Evolutionary conservation across 2,113 vertebrate genomes (phyloP).

Genomic region (Blennius ocellaris): DNA sequence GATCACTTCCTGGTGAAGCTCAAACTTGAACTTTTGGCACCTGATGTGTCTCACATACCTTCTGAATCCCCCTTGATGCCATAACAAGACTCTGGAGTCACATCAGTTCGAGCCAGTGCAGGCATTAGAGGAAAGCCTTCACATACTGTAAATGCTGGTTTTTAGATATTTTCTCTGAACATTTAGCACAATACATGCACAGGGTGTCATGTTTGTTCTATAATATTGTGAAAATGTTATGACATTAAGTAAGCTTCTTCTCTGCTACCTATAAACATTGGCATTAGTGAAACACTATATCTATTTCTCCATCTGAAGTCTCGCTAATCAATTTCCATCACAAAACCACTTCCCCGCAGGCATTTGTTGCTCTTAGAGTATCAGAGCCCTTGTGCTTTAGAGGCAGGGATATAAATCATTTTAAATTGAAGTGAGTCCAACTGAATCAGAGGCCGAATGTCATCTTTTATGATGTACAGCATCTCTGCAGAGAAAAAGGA

Average conservation of each 20-base stretch:
- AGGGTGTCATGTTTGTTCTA: too few species aligned
- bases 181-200: too few species aligned
- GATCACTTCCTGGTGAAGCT: too few species aligned
- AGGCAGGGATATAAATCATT: constrained; percentile 36
- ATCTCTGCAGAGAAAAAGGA: constrained; percentile 20
- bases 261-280: constrained; percentile 6
- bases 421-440: constrained; percentile 42
- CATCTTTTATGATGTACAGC: constrained; percentile 34
- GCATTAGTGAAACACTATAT: constrained; percentile 20
- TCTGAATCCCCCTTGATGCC: too few species aligned
- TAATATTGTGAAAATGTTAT: neutral
- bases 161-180: too few species aligned
- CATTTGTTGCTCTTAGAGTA: constrained; percentile 46
- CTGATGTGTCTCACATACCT: too few species aligned
- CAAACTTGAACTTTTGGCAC: too few species aligned
- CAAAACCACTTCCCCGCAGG: constrained; percentile 27
- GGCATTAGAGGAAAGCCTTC: too few species aligned
- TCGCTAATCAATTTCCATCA: constrained; percentile 57
- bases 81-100: too few species aligned
- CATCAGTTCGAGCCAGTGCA: too few species aligned
- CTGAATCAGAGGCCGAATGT: constrained; percentile 50
- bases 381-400: constrained; percentile 21
- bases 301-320: constrained; percentile 39
- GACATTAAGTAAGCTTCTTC: constrained; percentile 12
- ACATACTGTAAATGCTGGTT: too few species aligned